Conservation (phyloP, 2,113 vertebrate species). For the Lagopus muta region DNA sequence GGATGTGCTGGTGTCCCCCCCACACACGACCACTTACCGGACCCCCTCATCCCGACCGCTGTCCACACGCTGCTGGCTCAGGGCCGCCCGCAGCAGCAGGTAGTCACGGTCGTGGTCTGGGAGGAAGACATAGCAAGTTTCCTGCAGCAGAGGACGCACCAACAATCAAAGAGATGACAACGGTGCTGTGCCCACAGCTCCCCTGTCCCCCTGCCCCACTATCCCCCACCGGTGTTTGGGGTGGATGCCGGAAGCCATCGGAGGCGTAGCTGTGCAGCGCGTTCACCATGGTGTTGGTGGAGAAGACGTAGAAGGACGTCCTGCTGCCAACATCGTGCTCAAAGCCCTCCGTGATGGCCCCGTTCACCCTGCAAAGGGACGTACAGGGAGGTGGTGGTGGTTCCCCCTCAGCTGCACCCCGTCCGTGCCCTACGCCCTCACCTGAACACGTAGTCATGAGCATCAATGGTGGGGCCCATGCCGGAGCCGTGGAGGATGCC, state of each 20-base stretch:
- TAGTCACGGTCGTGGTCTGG: slow-evolving; percentile 84
- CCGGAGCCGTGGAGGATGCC: slow-evolving; percentile 81
- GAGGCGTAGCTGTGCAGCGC: slow-evolving; percentile 71
- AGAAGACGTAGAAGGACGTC: slow-evolving; percentile 85
- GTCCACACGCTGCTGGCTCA: slow-evolving; percentile 48
- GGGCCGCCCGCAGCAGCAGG: slow-evolving; percentile 77
- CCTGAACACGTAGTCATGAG: slow-evolving; percentile 86
- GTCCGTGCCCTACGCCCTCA: background rate
- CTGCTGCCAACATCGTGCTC: slow-evolving; percentile 81
- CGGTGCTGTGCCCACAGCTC: too few relatives aligned
- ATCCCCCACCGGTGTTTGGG: slow-evolving; percentile 57
- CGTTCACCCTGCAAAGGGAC: slow-evolving; percentile 75
- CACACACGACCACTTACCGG: background rate
- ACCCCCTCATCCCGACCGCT: slow-evolving; percentile 61
- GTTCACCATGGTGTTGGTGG: slow-evolving; percentile 84
- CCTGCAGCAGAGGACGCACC: slow-evolving; percentile 52
- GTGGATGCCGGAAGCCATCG: slow-evolving; percentile 67
- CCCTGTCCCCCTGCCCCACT: background rate
- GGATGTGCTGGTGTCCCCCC: background rate
- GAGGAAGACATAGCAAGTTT: slow-evolving; percentile 81
- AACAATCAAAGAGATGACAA: background rate
- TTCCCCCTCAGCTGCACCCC: too few relatives aligned
- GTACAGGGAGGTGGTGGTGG: too few relatives aligned
- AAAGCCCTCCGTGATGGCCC: slow-evolving; percentile 77
- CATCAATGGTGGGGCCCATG: slow-evolving; percentile 81